Percentiles rank a stretch among this genome's conserved stretches.
Conservation (phyloP, 2,113 vertebrate genomes). For the Aythya baeri region DNA sequence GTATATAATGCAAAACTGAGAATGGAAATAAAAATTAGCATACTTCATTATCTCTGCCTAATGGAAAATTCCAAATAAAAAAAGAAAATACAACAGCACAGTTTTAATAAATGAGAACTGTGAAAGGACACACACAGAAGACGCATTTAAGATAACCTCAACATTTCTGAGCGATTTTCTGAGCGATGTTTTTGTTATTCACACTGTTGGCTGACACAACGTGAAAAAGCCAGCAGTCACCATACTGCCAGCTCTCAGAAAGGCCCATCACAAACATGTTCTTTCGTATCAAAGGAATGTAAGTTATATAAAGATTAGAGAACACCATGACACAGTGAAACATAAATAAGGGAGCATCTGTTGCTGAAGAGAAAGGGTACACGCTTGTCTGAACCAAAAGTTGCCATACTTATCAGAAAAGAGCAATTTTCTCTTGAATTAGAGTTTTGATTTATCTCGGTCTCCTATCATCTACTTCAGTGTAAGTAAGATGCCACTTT, state of each 20-base stretch:
- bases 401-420: background rate
- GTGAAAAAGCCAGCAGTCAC: background rate
- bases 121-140: background rate
- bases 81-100: background rate
- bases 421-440: background rate
- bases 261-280: background rate
- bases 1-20: constrained; percentile 3
- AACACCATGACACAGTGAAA: background rate
- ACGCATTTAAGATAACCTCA: background rate
- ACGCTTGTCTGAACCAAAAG: background rate
- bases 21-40: constrained; percentile 25
- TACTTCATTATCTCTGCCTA: constrained; percentile 7
- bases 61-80: background rate
- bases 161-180: background rate
- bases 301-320: background rate
- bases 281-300: background rate
- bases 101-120: background rate
- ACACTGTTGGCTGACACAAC: background rate
- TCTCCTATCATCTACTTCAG: background rate
- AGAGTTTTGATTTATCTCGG: background rate
- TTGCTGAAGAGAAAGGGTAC: background rate
- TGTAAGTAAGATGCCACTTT: background rate
- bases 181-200: background rate
- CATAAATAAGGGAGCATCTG: background rate
- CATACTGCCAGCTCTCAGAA: background rate